phyloP scores from a whole-genome alignment of 2,113 vertebrate species.

The Poeciliopsis prolifica region DNA sequence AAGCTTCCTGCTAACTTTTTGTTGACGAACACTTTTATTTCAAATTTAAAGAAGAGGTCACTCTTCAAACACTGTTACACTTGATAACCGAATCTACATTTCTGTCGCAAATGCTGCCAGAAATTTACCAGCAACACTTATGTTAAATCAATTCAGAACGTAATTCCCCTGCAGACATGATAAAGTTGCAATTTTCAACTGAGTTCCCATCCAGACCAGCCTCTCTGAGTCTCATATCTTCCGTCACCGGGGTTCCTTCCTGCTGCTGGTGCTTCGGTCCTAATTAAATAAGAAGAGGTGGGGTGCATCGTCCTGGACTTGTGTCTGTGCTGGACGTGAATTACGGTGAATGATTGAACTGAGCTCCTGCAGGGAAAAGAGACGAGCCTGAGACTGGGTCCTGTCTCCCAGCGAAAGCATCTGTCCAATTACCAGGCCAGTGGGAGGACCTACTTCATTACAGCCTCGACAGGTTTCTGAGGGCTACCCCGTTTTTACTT shows the following conservation, averaged over 20 bases:
- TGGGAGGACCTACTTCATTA: constrained; percentile 71
- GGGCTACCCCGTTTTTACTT: constrained; percentile 19
- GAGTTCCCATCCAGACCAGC: background rate
- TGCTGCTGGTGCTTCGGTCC: background rate
- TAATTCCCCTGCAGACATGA: background rate
- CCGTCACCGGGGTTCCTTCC: background rate
- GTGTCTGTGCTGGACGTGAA: background rate
- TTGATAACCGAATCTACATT: too few species aligned
- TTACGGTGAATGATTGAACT: background rate
- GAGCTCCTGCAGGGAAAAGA: background rate
- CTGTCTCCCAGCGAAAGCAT: constrained; percentile 60
- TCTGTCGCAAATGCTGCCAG: background rate
- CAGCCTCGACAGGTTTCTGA: constrained; percentile 62
- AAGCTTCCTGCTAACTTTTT: background rate
- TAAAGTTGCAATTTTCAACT: background rate
- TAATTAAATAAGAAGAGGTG: background rate
- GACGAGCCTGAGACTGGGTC: constrained; percentile 10
- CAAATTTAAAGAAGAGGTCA: background rate
- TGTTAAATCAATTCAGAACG: background rate
- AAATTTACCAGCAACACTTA: background rate
- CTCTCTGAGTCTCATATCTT: background rate
- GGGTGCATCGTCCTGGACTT: background rate
- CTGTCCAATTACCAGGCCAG: constrained; percentile 71
- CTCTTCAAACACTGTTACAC: background rate
- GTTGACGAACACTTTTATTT: background rate